These are phyloP conservation scores for Epirrita christyi DNA, from an alignment of 2,888 invertebrate species.

Conservation along the genomic window DNA sequence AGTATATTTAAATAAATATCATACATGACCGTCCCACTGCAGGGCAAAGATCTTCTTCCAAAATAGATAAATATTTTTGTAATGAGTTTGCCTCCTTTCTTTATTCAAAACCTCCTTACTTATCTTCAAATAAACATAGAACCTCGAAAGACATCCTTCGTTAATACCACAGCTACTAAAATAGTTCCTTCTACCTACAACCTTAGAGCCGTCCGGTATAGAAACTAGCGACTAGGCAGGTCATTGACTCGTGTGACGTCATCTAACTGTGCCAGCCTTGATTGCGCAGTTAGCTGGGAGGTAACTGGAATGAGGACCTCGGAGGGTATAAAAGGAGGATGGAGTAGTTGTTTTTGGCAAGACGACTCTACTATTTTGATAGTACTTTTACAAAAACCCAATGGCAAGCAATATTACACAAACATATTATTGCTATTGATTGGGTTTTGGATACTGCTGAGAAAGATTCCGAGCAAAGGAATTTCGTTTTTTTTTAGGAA, in stretches of 20 bases:
- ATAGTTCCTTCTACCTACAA: constrained; percentile 18
- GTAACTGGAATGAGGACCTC: constrained; percentile 28
- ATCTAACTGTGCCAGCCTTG: constrained; percentile 51
- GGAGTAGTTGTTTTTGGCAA: neutral
- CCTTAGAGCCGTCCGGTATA: constrained; percentile 39
- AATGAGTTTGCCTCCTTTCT: too few relatives aligned
- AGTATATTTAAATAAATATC: too few relatives aligned
- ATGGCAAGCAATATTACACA: too few relatives aligned
- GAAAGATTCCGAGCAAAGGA: too few relatives aligned
- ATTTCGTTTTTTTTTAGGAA: too few relatives aligned
- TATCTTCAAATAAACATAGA: too few relatives aligned
- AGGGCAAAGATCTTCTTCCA: neutral
- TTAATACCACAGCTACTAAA: constrained; percentile 6
- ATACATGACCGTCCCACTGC: neutral
- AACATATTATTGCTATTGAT: too few relatives aligned
- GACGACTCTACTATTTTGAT: neutral
- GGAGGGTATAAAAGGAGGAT: constrained; percentile 10
- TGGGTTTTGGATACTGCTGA: too few relatives aligned
- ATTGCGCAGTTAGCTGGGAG: constrained; percentile 31
- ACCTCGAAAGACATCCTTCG: constrained; percentile 7
- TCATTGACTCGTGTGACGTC: constrained; percentile 54
- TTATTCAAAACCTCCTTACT: too few relatives aligned
- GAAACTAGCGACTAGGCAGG: constrained; percentile 37
- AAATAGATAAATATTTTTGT: too few relatives aligned
- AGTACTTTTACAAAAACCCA: too few relatives aligned